phyloP scores from a whole-genome alignment of 2,797 vertebrate species.

The Gadopsis marmoratus region DNA sequence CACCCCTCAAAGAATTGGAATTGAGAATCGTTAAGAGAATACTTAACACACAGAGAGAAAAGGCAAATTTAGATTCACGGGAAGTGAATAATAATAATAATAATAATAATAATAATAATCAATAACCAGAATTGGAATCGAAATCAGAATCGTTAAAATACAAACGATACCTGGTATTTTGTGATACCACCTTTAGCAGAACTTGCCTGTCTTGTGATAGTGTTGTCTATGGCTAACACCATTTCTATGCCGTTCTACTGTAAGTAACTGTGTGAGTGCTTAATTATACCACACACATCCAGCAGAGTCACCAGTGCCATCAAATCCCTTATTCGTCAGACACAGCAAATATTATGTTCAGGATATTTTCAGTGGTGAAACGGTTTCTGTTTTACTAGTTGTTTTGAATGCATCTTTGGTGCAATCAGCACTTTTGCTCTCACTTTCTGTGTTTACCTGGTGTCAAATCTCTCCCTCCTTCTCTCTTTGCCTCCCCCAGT shows the following conservation, averaged over 20 bases:
- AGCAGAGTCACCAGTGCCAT: not conserved
- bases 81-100: conserved; percentile 87
- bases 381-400: conserved; percentile 11
- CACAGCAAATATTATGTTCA: not conserved
- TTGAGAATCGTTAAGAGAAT: no score
- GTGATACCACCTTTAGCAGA: not conserved
- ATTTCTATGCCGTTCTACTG: not conserved
- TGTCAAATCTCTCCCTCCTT: conserved; percentile 41
- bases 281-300: not conserved
- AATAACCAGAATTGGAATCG: no score
- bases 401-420: not conserved
- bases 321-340: not conserved
- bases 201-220: not conserved
- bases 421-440: conserved; percentile 33
- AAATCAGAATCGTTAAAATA: no score
- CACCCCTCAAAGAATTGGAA: no score
- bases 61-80: conserved; percentile 86
- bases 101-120: no score
- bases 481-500: conserved; percentile 66
- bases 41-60: conserved; percentile 83
- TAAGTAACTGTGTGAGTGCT: not conserved
- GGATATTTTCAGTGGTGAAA: conserved; percentile 11
- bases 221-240: not conserved
- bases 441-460: conserved; percentile 22
- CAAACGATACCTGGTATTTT: no score